These are phyloP conservation scores for Drosophila tsacasi DNA, from an alignment of 1,140 invertebrate species.

Conservation along the genomic window DNA sequence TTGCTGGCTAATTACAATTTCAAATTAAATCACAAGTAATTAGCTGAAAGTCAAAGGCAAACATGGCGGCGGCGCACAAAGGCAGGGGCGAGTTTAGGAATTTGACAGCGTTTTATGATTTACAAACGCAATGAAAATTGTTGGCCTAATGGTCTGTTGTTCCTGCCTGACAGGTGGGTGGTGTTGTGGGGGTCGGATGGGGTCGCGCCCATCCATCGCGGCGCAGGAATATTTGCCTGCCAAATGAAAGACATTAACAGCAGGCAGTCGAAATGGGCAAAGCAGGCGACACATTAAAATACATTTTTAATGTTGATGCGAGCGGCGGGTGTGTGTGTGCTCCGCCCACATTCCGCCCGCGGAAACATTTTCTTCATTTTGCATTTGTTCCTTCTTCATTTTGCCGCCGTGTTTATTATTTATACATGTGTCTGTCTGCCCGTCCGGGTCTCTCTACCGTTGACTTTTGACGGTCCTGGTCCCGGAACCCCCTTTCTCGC, in stretches of 20 bases:
- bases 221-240: conserved; percentile 40
- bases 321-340: conserved; percentile 20
- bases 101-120: conserved; percentile 79
- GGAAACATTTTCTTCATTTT: conserved; percentile 37
- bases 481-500: neutral
- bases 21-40: conserved; percentile 84
- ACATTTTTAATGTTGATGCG: conserved; percentile 80
- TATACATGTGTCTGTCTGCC: conserved; percentile 49
- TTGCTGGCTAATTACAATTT: conserved; percentile 83
- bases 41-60: conserved; percentile 68
- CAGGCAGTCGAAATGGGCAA: conserved; percentile 68
- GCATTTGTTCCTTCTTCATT: conserved; percentile 30
- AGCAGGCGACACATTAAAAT: conserved; percentile 76
- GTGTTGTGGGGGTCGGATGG: neutral
- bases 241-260: conserved; percentile 78
- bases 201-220: conserved; percentile 46
- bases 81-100: conserved; percentile 34
- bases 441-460: conserved; percentile 34
- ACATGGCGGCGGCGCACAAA: conserved; percentile 25
- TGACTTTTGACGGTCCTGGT: conserved; percentile 22
- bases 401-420: conserved; percentile 43
- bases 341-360: conserved; percentile 28
- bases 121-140: conserved; percentile 75
- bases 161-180: conserved; percentile 36
- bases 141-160: conserved; percentile 67